Percentiles rank a stretch among this genome's conserved stretches.
Conservation (phyloP, 1,140 invertebrate genomes). For the Drosophila auraria region DNA sequence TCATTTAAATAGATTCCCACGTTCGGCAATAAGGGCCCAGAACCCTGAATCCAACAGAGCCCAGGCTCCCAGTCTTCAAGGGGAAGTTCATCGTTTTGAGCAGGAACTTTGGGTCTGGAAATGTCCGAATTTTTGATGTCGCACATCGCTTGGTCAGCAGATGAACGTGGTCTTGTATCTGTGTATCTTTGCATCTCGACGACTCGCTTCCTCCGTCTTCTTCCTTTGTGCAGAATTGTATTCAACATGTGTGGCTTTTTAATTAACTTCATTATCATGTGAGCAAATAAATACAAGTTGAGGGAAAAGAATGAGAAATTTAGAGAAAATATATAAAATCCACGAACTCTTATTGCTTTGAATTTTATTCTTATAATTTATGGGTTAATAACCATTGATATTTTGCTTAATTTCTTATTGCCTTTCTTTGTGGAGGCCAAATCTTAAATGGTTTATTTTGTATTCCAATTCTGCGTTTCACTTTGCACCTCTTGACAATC, state of each 20-base stretch:
- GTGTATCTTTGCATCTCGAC: slow-evolving; percentile 38
- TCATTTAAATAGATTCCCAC: slow-evolving; percentile 78
- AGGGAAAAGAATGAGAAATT: not conserved
- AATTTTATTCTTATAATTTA: not conserved
- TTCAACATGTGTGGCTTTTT: slow-evolving; percentile 81
- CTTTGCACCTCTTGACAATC: slow-evolving; percentile 50
- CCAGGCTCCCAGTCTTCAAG: not conserved
- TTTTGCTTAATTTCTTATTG: slow-evolving; percentile 16
- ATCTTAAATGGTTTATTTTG: slow-evolving; percentile 20
- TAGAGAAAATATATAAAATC: not conserved
- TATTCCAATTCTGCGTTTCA: slow-evolving; percentile 15
- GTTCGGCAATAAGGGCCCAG: slow-evolving; percentile 75
- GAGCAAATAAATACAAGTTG: slow-evolving; percentile 54
- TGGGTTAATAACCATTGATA: slow-evolving; percentile 19
- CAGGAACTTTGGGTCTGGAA: slow-evolving; percentile 14
- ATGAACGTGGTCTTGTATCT: slow-evolving; percentile 32
- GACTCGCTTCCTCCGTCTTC: slow-evolving; percentile 24
- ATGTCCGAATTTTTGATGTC: slow-evolving; percentile 51
- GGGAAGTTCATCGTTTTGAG: not conserved
- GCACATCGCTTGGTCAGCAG: slow-evolving; percentile 27
- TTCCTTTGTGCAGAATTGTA: slow-evolving; percentile 54
- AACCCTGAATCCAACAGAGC: slow-evolving; percentile 21
- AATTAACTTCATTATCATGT: slow-evolving; percentile 76
- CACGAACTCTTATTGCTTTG: not conserved
- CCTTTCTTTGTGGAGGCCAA: slow-evolving; percentile 12